Base-by-base conservation (phyloP, 2,888 invertebrate genomes). In the Drosophila colorata region DNA sequence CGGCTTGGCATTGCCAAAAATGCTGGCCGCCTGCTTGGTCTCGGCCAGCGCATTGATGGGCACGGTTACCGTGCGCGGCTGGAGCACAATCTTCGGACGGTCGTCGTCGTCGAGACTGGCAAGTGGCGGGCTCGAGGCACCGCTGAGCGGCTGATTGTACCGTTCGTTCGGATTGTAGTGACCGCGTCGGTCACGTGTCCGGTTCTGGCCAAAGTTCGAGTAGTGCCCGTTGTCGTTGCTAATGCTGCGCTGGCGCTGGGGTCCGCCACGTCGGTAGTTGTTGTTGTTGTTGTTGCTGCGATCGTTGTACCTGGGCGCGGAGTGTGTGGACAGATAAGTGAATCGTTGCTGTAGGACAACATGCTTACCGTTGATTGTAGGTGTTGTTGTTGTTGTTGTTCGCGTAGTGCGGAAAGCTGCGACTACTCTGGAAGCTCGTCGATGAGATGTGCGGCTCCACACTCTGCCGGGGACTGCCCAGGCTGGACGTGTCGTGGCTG, bases 1-100 rank as follows among this genome's bases (percentile, higher is more conserved):
- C 46, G 98, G 98, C 92, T 96, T 96, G 69, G 98, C 98, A 74
- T 96, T 96, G 66, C 98, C 98, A 93, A 98, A 98, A 92, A 98
- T 98, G 84, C 95, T 95, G 77, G 96, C 95, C 76, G 96, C 94
- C 93, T 97, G 97, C 90, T 96, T 95, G 70, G 97, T 96, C 78
- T 96, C 95, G 47, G 97, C 98, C 83, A 97, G 91, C 47, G 96
- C 94, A 93, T 98, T 97, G 61, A 97, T 95, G 43, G 98, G 98
- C 80, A 95, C 96, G 90, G 94, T 95, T 69, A 97, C 95, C 25
- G 98, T 96, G 80, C 98, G 94, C 65, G 98, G 98, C 91, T 95
- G 93, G 74, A 98, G 93, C 88, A 96, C 95, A 92, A 98, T 93
- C 93, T 95, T 95, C 57, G 97, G 98, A 90, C 98, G 94, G 74